Evolutionary conservation across 1,140 invertebrate species (phyloP).

Genomic region (Drosophila equinoxialis): DNA sequence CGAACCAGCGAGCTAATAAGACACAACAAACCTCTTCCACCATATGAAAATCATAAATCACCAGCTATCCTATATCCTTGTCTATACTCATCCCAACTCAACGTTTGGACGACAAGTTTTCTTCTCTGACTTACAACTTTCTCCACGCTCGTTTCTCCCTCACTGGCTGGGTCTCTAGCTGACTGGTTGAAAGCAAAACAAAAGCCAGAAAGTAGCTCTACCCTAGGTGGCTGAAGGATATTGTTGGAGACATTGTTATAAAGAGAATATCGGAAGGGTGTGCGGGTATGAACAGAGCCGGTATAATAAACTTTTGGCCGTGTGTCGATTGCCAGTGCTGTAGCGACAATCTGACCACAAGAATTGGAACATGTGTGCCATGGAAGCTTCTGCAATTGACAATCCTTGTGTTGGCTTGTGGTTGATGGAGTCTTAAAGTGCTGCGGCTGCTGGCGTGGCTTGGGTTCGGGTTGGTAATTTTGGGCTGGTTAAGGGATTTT

Average conservation of each 20-base stretch:
- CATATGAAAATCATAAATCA: slow-evolving; percentile 71
- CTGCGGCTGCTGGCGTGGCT: slow-evolving; percentile 12
- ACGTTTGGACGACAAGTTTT: slow-evolving; percentile 29
- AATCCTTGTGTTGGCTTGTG: slow-evolving; percentile 30
- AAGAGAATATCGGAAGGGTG: too few relatives aligned
- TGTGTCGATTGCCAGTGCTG: slow-evolving; percentile 52
- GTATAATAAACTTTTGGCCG: slow-evolving; percentile 59
- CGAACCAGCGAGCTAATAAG: slow-evolving; percentile 58
- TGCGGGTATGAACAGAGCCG: not conserved
- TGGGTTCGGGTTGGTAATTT: not conserved
- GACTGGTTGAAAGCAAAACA: not conserved
- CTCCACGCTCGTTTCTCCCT: not conserved
- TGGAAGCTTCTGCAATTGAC: slow-evolving; percentile 30
- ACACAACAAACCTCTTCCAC: slow-evolving; percentile 34
- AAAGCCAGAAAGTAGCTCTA: slow-evolving; percentile 7
- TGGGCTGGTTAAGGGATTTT: not conserved
- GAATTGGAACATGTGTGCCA: slow-evolving; percentile 30
- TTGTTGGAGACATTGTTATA: not conserved
- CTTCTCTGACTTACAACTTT: slow-evolving; percentile 28
- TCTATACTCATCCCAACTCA: not conserved
- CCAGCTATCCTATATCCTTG: slow-evolving; percentile 18
- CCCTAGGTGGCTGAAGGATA: slow-evolving; percentile 19
- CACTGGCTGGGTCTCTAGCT: not conserved
- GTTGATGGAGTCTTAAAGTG: slow-evolving; percentile 56
- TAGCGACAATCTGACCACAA: slow-evolving; percentile 50